A percentile compares a stretch with the other conserved stretches of the same genome.
Evolutionary conservation across 2,888 invertebrate species (phyloP).

Genomic region (Eristalis pertinax): DNA sequence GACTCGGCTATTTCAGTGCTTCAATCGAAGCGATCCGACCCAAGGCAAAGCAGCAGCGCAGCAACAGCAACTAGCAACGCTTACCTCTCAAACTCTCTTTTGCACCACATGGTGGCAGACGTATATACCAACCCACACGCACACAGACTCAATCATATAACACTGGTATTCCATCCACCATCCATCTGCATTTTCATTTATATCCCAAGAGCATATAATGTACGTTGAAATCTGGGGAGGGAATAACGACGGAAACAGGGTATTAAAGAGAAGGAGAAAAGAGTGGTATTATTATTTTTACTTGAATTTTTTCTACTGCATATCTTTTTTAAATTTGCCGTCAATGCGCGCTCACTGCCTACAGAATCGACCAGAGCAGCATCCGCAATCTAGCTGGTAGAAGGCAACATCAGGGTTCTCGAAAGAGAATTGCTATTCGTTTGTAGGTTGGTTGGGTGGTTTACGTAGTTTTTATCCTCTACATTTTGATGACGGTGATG

Average conservation of each 20-base stretch:
- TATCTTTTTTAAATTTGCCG: constrained; percentile 32
- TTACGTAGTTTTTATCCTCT: constrained; percentile 43
- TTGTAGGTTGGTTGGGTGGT: constrained; percentile 36
- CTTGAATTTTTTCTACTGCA: constrained; percentile 29
- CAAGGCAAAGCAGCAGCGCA: constrained; percentile 24
- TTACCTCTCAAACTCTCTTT: constrained; percentile 62
- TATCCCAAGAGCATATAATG: constrained; percentile 71
- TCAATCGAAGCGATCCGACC: constrained; percentile 35
- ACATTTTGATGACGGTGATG: background rate
- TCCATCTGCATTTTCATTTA: constrained; percentile 72
- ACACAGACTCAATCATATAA: constrained; percentile 18
- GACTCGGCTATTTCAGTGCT: constrained; percentile 60
- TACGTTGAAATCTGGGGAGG: constrained; percentile 38
- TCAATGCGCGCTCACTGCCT: constrained; percentile 56
- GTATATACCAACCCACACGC: constrained; percentile 26
- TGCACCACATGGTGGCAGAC: constrained; percentile 55
- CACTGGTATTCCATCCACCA: constrained; percentile 69
- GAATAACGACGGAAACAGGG: constrained; percentile 63
- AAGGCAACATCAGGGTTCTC: constrained; percentile 42
- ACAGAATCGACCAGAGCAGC: constrained; percentile 35
- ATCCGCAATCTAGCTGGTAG: constrained; percentile 32
- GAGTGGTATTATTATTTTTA: constrained; percentile 66
- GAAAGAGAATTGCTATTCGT: constrained; percentile 64
- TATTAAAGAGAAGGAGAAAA: constrained; percentile 71
- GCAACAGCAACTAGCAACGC: constrained; percentile 32